A percentile compares a stretch with the other conserved stretches of the same genome.
Evolutionary conservation across 1,140 invertebrate genomes (phyloP).

Genomic region (Scylla paramamosain): DNA sequence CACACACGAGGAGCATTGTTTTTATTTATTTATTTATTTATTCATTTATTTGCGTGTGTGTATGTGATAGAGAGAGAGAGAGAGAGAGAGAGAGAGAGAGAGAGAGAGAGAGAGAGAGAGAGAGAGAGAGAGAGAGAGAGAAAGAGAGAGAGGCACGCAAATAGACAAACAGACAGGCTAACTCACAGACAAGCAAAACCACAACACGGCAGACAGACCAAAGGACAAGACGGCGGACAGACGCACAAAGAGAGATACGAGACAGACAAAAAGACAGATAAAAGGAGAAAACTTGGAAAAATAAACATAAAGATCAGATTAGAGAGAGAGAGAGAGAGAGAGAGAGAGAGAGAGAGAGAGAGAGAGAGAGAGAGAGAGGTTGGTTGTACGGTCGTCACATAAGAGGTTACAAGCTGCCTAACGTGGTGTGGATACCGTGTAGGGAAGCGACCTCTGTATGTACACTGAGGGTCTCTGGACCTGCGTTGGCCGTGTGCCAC

Average conservation of each 20-base stretch:
- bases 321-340: constrained; percentile 53
- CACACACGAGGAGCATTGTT: no score
- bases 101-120: constrained; percentile 48
- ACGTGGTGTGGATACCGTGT: no score
- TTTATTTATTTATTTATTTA: no score
- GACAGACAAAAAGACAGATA: no score
- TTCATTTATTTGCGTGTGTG: neutral
- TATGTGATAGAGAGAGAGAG: constrained; percentile 27
- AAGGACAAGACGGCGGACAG: neutral
- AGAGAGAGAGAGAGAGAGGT: neutral
- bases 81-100: constrained; percentile 53
- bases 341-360: constrained; percentile 43
- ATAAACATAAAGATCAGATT: neutral
- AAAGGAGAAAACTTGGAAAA: neutral
- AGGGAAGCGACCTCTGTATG: no score
- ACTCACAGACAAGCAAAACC: neutral
- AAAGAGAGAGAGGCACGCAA: constrained; percentile 37
- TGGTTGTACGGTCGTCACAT: no score
- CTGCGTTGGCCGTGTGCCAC: no score
- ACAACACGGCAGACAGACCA: neutral
- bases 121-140: constrained; percentile 58
- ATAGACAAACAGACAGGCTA: constrained; percentile 9
- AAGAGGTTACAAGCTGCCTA: no score
- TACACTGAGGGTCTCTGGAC: no score
- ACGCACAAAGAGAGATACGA: neutral